Base-by-base conservation (phyloP, 2,888 invertebrate genomes). In the Metacarcinus magister region DNA sequence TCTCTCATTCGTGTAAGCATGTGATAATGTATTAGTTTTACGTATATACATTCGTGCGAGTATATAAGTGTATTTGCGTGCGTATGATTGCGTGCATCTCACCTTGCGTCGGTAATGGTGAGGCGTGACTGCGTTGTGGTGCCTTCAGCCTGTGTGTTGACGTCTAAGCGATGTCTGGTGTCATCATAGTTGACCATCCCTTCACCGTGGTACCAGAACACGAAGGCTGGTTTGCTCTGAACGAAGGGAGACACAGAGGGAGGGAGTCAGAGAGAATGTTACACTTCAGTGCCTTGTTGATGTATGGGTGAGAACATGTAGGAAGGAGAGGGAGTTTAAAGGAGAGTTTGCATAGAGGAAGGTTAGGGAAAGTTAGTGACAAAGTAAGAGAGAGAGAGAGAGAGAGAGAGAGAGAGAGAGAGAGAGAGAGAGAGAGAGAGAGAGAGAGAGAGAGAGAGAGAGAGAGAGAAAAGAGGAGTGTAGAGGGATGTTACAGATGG, bases 201-300 rank as follows among this genome's bases (percentile, higher is more conserved):
- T 23, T 96, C 96, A 4, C 91, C 95, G 23, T 96, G 96, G 46
- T 96, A 96, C 96, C 96, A 96, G 91, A 96, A 96, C 46, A 96
- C 96, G 90, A 95, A 95, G 54, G 95, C 90, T 8, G 95, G 95
- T 75, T 95, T 93, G 67, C 95, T 94, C 95, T 95, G 94, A n/a
- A 23, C 19, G n/a, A 67, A 67, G n/a, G n/a, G 4, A 67, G 67
- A 67, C 16, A 67, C 0, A 67, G 7, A 67, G 67, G 23, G n/a
- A 67, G 16, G 23, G 67, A 67, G 16, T 23, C 23, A 67, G 67
- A 67, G 67, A 67, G 10, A 23, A 10, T 13, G 13, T 54, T 13
- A 54, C 54, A n/a, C 54, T 54, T 54, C 54, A 10, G 10, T 54
- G 54, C 3, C 1, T 0, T 54, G 54, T 10, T 54, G 54, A 16